Base-by-base conservation (phyloP, 2,113 vertebrate species). In the Carassius gibelio region DNA sequence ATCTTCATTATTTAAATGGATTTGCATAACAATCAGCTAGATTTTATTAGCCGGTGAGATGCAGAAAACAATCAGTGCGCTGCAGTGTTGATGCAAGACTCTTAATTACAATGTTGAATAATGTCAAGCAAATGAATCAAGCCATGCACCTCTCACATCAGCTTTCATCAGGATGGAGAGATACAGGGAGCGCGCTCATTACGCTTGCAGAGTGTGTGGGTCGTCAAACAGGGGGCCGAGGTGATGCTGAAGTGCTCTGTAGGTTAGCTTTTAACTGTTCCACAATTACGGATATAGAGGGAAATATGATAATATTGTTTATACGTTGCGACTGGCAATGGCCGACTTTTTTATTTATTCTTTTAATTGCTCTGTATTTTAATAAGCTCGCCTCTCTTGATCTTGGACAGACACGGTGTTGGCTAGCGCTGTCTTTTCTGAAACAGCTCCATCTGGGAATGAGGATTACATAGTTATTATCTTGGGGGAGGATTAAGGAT, bases 381-480 rank as follows among this genome's bases (percentile, higher is more conserved):
- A 93, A 91, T 91, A 86, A 91, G 88, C 89, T 91, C 88, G 87
- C 84, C 34, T 83, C 87, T 89, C 89, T 87, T 85, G 85, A 87
- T 89, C 83, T 92, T 90, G 85, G 90, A 90, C 86, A 85, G 86
- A 93, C 90, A 81, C 85, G 91, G 88, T 81, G 85, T 88, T 72
- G 88, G 89, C 86, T 87, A 62, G 85, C 87, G 19, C 69, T 50
- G 86, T 89, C 85, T 91, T 90, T 91, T 89, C 90, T 89, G 87
- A 92, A 94, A 93, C 84, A 34, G 87, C 88, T 93, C 90, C 92
- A 92, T 94, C 91, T 93, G 93, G 93, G 91, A 94, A 92, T 89
- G 92, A 87, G 92, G 93, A 95, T 93, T 93, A 93, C 90, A 93
- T 91, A 91, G 92, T 94, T 93, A 93, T 93, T 93, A 92, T 95